Evolutionary conservation across 2,888 invertebrate genomes (phyloP).

Genomic region (Brassicogethes aeneus): DNA sequence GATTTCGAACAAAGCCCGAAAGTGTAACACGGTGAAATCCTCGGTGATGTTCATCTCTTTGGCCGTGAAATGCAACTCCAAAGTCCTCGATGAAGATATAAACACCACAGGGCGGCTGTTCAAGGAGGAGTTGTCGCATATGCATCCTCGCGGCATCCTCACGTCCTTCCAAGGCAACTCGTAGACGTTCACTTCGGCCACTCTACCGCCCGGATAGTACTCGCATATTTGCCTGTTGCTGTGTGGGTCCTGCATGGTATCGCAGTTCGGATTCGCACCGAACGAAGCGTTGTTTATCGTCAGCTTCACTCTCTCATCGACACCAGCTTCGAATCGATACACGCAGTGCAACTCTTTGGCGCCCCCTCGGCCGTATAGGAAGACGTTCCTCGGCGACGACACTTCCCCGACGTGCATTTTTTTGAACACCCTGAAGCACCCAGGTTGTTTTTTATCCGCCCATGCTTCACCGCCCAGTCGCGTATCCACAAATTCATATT

Average conservation of each 20-base stretch:
- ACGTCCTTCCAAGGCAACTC: slow-evolving; percentile 67
- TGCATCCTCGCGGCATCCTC: slow-evolving; percentile 62
- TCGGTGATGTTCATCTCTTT: slow-evolving; percentile 66
- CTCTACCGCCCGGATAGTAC: slow-evolving; percentile 34
- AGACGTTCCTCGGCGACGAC: slow-evolving; percentile 62
- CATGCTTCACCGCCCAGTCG: slow-evolving; percentile 61
- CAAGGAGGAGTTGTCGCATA: slow-evolving; percentile 65
- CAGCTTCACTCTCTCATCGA: slow-evolving; percentile 55
- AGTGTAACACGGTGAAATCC: slow-evolving; percentile 74
- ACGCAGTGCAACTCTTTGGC: slow-evolving; percentile 66
- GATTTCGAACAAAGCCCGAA: slow-evolving; percentile 63
- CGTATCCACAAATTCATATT: slow-evolving; percentile 80
- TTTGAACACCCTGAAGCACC: slow-evolving; percentile 55
- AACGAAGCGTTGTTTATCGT: slow-evolving; percentile 64
- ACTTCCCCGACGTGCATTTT: slow-evolving; percentile 55
- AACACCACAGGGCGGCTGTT: slow-evolving; percentile 54
- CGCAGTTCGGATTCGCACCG: slow-evolving; percentile 56
- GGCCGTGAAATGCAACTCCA: slow-evolving; percentile 71
- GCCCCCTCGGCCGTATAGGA: slow-evolving; percentile 78
- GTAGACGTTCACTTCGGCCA: slow-evolving; percentile 51
- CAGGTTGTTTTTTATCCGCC: slow-evolving; percentile 34
- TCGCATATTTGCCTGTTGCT: slow-evolving; percentile 58
- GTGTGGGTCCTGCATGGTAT: slow-evolving; percentile 62
- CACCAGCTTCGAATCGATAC: slow-evolving; percentile 49
- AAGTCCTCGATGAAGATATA: slow-evolving; percentile 55